Evolutionary conservation across 2,888 invertebrate species (phyloP).

Genomic region (Tenthredo amoena): DNA sequence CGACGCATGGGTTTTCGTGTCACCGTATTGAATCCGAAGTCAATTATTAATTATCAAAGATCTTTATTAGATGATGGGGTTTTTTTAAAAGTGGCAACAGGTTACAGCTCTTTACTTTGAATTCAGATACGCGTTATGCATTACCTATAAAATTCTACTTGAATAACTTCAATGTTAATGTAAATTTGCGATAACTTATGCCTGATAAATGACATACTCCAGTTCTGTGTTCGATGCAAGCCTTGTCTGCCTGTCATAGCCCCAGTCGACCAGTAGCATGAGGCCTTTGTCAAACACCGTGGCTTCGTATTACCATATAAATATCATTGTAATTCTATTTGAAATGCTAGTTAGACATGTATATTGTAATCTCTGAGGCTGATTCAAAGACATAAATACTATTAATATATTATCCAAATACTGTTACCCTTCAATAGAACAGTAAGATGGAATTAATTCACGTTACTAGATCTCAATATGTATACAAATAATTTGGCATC

Average conservation of each 20-base stretch:
- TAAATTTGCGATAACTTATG: background rate
- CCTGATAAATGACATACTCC: background rate
- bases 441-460: background rate
- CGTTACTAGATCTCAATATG: slow-evolving; percentile 1
- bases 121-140: background rate
- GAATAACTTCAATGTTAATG: background rate
- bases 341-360: background rate
- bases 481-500: background rate
- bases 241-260: slow-evolving; percentile 18
- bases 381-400: slow-evolving; percentile 5
- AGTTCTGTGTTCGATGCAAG: background rate
- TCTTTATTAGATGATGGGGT: background rate
- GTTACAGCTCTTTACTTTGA: background rate
- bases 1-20: slow-evolving; percentile 8
- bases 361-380: slow-evolving; percentile 49
- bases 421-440: background rate
- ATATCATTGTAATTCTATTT: slow-evolving; percentile 22
- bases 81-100: background rate
- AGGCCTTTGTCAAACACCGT: slow-evolving; percentile 32
- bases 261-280: slow-evolving; percentile 27
- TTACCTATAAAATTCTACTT: background rate
- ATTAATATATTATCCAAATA: background rate
- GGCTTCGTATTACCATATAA: background rate
- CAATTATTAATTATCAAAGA: slow-evolving; percentile 52
- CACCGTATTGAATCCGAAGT: slow-evolving; percentile 24